Evolutionary conservation across 2,888 invertebrate genomes (phyloP).

Genomic region (Cecidostiba fungosa): DNA sequence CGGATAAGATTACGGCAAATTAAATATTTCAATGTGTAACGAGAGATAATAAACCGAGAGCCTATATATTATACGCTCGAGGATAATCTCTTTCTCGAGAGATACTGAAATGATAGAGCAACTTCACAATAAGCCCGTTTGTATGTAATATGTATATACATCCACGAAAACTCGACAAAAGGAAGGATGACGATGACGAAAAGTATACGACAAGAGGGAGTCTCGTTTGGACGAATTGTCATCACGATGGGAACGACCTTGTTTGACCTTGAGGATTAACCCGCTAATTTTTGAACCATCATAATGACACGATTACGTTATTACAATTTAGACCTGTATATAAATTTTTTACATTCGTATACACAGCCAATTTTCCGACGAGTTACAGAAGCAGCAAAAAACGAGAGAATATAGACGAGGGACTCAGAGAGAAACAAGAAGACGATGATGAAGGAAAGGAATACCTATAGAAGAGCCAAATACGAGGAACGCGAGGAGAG

Average conservation of each 20-base stretch:
- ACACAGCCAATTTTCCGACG: background rate
- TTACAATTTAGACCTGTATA: too few relatives aligned
- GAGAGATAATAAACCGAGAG: constrained; percentile 21
- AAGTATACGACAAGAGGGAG: background rate
- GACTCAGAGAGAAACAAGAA: background rate
- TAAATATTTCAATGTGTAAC: constrained; percentile 38
- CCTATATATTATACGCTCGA: background rate
- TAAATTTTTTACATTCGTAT: too few relatives aligned
- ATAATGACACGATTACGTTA: background rate
- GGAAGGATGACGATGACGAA: background rate
- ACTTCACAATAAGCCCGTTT: background rate
- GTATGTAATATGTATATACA: too few relatives aligned
- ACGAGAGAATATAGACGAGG: background rate
- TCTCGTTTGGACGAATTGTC: background rate
- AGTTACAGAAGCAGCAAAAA: background rate
- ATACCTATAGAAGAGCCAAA: constrained; percentile 39
- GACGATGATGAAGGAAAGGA: constrained; percentile 15
- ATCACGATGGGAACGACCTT: constrained; percentile 33
- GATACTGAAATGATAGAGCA: constrained; percentile 3
- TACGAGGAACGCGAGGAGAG: constrained; percentile 28
- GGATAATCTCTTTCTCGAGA: constrained; percentile 30
- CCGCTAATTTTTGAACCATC: background rate
- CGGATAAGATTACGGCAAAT: constrained; percentile 33
- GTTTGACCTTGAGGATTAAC: constrained; percentile 29
- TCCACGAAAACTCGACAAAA: constrained; percentile 26